Conservation (phyloP, 2,113 vertebrate genomes). For the Amblyornis subalaris region DNA sequence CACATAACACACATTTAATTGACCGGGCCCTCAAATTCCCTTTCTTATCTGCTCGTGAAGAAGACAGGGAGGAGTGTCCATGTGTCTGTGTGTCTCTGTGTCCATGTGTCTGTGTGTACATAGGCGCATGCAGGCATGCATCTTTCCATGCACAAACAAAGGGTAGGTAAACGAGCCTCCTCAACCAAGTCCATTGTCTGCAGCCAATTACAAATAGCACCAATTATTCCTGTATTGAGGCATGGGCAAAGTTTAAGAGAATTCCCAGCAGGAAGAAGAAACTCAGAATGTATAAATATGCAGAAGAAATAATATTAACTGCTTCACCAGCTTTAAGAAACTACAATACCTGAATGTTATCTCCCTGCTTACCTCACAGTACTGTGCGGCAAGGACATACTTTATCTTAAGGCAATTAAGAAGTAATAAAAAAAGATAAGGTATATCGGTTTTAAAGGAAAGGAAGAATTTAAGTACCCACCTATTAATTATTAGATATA, state of each 20-base stretch:
- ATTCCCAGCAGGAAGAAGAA: neutral
- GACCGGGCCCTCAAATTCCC: neutral
- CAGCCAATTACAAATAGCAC: conserved; percentile 44
- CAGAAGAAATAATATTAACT: neutral
- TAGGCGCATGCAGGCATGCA: conserved; percentile 31
- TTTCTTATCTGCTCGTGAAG: neutral
- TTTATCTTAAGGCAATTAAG: conserved; percentile 18
- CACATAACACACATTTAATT: neutral
- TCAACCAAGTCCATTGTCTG: neutral
- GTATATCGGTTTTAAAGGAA: conserved; percentile 29
- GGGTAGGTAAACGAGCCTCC: conserved; percentile 28
- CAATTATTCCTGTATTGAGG: neutral
- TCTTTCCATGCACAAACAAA: conserved; percentile 40
- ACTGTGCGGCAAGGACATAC: neutral
- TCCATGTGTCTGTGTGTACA: neutral
- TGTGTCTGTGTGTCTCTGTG: neutral
- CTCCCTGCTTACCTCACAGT: neutral
- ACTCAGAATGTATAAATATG: neutral
- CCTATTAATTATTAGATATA: conserved; percentile 99
- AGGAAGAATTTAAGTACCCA: conserved; percentile 86
- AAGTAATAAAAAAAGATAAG: neutral
- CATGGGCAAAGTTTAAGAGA: neutral
- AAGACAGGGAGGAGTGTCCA: neutral
- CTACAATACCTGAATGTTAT: neutral
- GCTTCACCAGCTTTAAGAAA: neutral